Evolutionary conservation across 2,797 vertebrate species (phyloP).

Genomic region (Tachyglossus aculeatus): DNA sequence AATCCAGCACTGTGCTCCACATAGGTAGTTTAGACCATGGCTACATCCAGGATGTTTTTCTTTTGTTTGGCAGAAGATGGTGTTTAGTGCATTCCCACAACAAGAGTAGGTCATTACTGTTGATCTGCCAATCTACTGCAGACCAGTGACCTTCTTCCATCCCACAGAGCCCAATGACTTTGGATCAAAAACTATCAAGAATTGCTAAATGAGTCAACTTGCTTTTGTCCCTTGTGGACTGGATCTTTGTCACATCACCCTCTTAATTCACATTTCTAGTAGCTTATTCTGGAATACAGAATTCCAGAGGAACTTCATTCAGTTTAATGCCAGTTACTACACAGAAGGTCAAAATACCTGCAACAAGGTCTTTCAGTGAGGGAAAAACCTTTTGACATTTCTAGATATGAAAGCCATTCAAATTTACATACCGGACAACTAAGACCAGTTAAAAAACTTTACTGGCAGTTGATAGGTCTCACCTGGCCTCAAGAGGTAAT

Average conservation of each 20-base stretch:
- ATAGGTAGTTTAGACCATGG: too few relatives aligned
- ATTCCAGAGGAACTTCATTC: background rate
- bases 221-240: background rate
- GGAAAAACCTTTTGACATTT: background rate
- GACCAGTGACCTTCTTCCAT: too few relatives aligned
- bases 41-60: too few relatives aligned
- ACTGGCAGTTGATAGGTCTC: background rate
- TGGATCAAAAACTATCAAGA: too few relatives aligned
- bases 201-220: too few relatives aligned
- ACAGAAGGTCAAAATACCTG: background rate
- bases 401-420: background rate
- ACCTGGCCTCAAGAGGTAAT: background rate
- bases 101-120: too few relatives aligned
- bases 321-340: background rate
- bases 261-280: background rate
- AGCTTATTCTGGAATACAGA: background rate
- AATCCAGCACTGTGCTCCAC: too few relatives aligned
- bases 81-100: too few relatives aligned
- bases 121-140: too few relatives aligned
- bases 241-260: background rate
- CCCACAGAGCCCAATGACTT: too few relatives aligned
- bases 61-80: too few relatives aligned
- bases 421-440: background rate
- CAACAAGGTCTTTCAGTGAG: background rate
- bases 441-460: background rate